Conservation (phyloP, 1,140 invertebrate species). For the Thalassaphorura encarpata region DNA sequence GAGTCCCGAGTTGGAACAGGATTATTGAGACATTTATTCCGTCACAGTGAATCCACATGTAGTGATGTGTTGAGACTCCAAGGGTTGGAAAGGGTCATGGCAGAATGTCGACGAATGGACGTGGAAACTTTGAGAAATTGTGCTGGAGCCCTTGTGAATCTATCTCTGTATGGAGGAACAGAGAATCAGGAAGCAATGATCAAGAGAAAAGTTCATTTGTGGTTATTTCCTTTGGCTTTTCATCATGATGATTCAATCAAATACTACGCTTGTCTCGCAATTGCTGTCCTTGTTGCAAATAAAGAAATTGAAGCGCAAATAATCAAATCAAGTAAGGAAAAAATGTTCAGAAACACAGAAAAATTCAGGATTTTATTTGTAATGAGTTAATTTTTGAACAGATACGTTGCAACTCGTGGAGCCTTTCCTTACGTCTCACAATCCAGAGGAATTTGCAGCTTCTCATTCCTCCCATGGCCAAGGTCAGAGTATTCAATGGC, state of each 20-base stretch:
- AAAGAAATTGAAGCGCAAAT: conserved; percentile 97
- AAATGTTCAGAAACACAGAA: background rate
- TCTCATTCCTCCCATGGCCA: conserved; percentile 82
- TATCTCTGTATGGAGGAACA: conserved; percentile 89
- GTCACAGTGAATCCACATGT: conserved; percentile 92
- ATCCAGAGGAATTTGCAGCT: conserved; percentile 88
- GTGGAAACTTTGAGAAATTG: conserved; percentile 86
- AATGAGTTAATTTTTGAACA: background rate
- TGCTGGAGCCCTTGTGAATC: conserved; percentile 88
- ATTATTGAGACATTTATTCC: conserved; percentile 94
- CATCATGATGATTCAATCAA: conserved; percentile 93
- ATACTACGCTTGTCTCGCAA: conserved; percentile 97
- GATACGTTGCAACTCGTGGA: conserved; percentile 84
- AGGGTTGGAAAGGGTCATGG: conserved; percentile 79
- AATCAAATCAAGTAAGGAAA: conserved; percentile 65
- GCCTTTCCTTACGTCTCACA: conserved; percentile 87
- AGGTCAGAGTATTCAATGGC: conserved; percentile 93
- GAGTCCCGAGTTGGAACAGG: conserved; percentile 86
- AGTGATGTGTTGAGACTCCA: conserved; percentile 76
- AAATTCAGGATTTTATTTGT: background rate
- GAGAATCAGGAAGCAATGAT: conserved; percentile 99
- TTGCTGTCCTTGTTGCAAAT: conserved; percentile 91
- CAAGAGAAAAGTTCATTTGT: conserved; percentile 87
- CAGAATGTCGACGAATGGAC: conserved; percentile 89
- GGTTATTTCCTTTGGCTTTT: conserved; percentile 96